These are phyloP conservation scores for Odontocerum albicorne DNA, from an alignment of 2,888 invertebrate species.

Conservation along the genomic window DNA sequence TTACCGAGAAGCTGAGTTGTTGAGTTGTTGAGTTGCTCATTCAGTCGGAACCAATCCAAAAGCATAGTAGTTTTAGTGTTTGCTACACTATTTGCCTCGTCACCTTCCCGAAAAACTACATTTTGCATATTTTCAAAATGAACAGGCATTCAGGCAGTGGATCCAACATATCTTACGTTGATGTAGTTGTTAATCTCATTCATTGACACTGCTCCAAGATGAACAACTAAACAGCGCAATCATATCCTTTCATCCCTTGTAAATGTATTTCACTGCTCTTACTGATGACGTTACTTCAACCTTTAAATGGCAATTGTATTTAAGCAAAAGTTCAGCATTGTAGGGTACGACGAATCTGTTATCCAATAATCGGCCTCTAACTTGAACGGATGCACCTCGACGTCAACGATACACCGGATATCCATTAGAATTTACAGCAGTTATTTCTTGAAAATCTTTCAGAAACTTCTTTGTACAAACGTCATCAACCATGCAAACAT, in stretches of 20 bases:
- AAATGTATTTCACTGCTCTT: constrained; percentile 3
- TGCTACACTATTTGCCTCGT: not conserved
- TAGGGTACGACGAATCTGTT: not conserved
- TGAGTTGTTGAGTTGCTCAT: no score
- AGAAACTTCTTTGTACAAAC: not conserved
- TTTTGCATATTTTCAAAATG: not conserved
- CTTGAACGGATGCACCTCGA: not conserved
- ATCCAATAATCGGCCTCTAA: not conserved
- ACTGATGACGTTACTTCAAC: not conserved
- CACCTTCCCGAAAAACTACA: not conserved
- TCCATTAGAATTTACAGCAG: not conserved
- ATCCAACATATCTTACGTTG: not conserved
- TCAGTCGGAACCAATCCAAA: not conserved
- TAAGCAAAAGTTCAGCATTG: not conserved
- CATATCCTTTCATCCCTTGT: not conserved
- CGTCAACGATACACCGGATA: not conserved
- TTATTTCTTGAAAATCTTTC: not conserved
- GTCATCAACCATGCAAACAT: not conserved
- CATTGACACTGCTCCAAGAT: no score
- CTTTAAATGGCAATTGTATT: not conserved
- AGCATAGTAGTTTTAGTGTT: not conserved
- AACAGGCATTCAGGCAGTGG: not conserved
- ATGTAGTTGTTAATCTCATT: not conserved
- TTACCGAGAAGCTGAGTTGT: no score
- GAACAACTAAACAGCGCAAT: not conserved